phyloP scores from a whole-genome alignment of 2,113 vertebrate species.

The Nannobrachium achirus region DNA sequence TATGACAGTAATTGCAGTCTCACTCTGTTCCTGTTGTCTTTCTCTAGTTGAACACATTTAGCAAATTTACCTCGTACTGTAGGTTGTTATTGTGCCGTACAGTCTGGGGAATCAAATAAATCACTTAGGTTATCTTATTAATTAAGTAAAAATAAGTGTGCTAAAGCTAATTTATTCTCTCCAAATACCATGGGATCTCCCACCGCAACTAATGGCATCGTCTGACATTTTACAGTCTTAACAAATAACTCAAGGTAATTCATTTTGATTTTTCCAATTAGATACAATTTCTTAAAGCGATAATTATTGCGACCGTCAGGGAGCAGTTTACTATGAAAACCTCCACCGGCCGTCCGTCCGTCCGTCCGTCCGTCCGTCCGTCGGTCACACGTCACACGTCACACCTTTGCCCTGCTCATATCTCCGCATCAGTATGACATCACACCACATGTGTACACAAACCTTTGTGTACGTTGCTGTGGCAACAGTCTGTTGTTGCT shows the following conservation, averaged over 20 bases:
- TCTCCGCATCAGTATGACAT: no score
- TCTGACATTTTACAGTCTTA: slow-evolving; percentile 75
- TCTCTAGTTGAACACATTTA: slow-evolving; percentile 69
- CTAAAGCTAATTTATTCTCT: slow-evolving; percentile 76
- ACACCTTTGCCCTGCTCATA: no score
- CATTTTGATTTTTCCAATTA: slow-evolving; percentile 75
- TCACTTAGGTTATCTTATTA: slow-evolving; percentile 82
- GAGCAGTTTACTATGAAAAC: no score
- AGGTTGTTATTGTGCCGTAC: slow-evolving; percentile 76
- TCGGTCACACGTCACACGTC: no score
- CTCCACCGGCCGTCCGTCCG: no score
- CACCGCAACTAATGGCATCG: slow-evolving; percentile 69
- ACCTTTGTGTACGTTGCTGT: no score
- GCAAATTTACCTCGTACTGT: slow-evolving; percentile 68
- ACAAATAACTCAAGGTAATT: slow-evolving; percentile 72
- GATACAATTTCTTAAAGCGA: slow-evolving; percentile 50
- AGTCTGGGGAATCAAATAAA: slow-evolving; percentile 81
- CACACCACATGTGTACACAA: no score
- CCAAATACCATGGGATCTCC: slow-evolving; percentile 75
- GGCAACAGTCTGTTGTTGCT: no score
- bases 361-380: no score
- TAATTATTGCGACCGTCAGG: no score
- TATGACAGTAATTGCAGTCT: slow-evolving; percentile 81
- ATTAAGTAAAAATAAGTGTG: slow-evolving; percentile 83
- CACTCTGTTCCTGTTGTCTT: slow-evolving; percentile 74